Evolutionary conservation across 2,797 vertebrate genomes (phyloP), one percentile per base, ranked within the genome.

Genomic region (Cryptoblepharus egeriae): DNA sequence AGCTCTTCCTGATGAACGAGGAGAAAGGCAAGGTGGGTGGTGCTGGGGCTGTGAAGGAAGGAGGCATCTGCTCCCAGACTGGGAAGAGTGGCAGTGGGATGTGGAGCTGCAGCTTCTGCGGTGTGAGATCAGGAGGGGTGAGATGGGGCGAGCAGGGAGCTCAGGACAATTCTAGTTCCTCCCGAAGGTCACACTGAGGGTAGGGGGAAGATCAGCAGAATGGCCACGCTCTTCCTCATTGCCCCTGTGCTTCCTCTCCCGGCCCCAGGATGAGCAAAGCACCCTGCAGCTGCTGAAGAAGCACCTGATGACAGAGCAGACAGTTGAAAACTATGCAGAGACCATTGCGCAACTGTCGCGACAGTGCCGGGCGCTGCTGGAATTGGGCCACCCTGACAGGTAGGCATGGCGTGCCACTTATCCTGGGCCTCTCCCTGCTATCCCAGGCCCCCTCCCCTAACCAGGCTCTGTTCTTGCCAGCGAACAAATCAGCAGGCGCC

Each of bases 1-100:
- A 99, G 94, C 96, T 99, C 84, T 97, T 98, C 79, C 96, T 99
- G 97, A 98, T 99, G 98, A 98, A 96, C 39, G 97, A 99, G 81
- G 98, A 99, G 93, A 99, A 97, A 91, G 98, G 98, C 73, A 99
- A 99, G 97, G 98, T 98, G 72, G 9, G 28, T 45, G 42, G 45
- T 7, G 45, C 30, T 22, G 18, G 16, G n/a, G 32, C 35, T 1
- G 22, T 4, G 37, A 11, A 5, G 4, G 28, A n/a, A 15, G 28
- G 22, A 10, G 18, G 49, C 49, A 49, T 3, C 13, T 16, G 57
- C 1, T 13, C 22, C 57, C 18, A 24, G 57, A 58, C n/a, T n/a
- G 28, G 42, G 35, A 13, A 35, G 60, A 22, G 35, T 55, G n/a
- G n/a, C n/a, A n/a, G n/a, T n/a, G n/a, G n/a, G n/a, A n/a, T n/a